Conservation (phyloP, 2,113 vertebrate genomes). For the Micromys minutus region DNA sequence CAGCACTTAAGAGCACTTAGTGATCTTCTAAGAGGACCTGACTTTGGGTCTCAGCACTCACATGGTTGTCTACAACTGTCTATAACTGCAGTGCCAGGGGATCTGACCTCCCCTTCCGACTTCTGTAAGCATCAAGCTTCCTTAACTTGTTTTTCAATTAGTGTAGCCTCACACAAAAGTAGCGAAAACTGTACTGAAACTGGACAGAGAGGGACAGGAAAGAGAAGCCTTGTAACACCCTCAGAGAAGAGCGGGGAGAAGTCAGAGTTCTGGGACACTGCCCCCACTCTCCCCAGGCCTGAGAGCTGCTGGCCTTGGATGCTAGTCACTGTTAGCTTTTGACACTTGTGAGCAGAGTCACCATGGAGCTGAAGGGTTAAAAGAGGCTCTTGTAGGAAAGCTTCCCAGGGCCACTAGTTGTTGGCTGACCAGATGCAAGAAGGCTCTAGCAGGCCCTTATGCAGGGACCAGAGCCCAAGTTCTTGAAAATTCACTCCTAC, state of each 20-base stretch:
- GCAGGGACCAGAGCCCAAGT: neutral
- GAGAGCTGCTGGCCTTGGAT: neutral
- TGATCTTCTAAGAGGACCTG: neutral
- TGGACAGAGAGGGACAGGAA: neutral
- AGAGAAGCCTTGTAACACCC: neutral
- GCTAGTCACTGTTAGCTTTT: neutral
- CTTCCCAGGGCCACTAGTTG: neutral
- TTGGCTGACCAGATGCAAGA: neutral
- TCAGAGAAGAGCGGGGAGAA: neutral
- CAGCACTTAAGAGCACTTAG: neutral
- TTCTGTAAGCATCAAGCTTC: neutral
- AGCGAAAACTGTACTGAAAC: neutral
- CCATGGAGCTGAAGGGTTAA: neutral
- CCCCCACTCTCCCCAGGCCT: neutral
- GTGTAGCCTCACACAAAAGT: neutral
- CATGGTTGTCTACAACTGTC: neutral
- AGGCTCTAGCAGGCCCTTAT: neutral
- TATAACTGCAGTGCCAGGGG: neutral
- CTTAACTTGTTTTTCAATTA: constrained; percentile 40
- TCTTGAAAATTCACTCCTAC: neutral
- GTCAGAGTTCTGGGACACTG: neutral
- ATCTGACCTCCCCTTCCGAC: neutral
- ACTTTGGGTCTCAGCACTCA: neutral
- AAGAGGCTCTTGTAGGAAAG: neutral
- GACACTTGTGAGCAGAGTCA: neutral